Evolutionary conservation across 92 coral and sea anemone species (phyloP).

Genomic region (Parazoanthus darwini): DNA sequence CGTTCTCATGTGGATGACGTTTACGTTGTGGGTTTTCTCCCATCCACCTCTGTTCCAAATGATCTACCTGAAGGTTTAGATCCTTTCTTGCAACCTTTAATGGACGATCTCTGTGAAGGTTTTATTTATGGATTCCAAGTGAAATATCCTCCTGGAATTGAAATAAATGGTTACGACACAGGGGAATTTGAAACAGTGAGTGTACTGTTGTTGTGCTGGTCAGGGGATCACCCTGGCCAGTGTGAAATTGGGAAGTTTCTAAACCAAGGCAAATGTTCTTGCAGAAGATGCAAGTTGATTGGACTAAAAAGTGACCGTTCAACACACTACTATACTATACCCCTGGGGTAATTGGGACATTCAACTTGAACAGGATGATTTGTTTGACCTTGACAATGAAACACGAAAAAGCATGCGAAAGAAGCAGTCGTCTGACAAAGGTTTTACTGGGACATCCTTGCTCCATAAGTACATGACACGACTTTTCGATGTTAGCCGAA

Average conservation of each 20-base stretch:
- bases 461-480: slow-evolving; percentile 51
- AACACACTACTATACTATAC: slow-evolving; percentile 59
- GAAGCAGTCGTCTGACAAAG: slow-evolving; percentile 53
- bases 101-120: slow-evolving; percentile 45
- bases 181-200: slow-evolving; percentile 51
- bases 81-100: slow-evolving; percentile 30
- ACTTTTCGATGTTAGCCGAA: background rate
- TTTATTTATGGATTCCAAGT: slow-evolving; percentile 59
- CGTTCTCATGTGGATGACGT: slow-evolving; percentile 61
- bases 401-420: slow-evolving; percentile 56
- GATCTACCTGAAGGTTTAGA: slow-evolving; percentile 54
- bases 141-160: slow-evolving; percentile 26
- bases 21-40: slow-evolving; percentile 68
- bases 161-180: slow-evolving; percentile 2
- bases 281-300: slow-evolving; percentile 66
- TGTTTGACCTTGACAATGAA: slow-evolving; percentile 64
- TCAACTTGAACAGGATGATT: slow-evolving; percentile 40
- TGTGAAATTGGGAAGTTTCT: slow-evolving; percentile 72
- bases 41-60: slow-evolving; percentile 54
- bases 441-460: slow-evolving; percentile 68
- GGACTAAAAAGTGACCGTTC: slow-evolving; percentile 56
- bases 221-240: slow-evolving; percentile 77
- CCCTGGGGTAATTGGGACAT: slow-evolving; percentile 61
- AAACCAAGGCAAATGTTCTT: slow-evolving; percentile 66
- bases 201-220: slow-evolving; percentile 57